Base-by-base conservation (phyloP, 2,888 invertebrate genomes). In the Danaus chrysippus region DNA sequence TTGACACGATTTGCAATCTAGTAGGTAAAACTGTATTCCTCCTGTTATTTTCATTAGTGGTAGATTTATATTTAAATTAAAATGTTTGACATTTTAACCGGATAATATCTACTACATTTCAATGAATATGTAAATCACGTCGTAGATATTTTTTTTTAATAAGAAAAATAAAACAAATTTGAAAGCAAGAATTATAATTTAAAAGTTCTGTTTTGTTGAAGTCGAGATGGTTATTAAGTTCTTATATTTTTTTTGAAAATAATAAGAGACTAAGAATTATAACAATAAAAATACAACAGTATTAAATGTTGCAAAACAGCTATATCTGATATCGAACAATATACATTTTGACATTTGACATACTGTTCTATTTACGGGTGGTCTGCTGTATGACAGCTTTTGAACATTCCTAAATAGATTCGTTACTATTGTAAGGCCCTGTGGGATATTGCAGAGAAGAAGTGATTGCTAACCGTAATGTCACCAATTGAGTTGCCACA, bases 1-100 rank as follows among this genome's bases (percentile, higher is more conserved):
- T 74, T 76, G 73, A 75, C 73, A 70, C 72, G 74, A 90, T 90
- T 88, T 90, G 87, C 89, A 89, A 88, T 80, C 86, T 87, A 87
- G 87, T 89, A 81, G 87, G 79, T 81, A 83, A 81, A 75, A 77
- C 72, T 73, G 73, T 72, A 23, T 23, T 5, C 71, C 69, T 68
- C 75, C 72, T 72, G 77, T 76, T 74, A 73, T 71, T 70, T 73
- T 71, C 17, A 54, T 53, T 42, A 73, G 76, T 81, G 10, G 2
- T 34, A 34, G 8, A 34, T 34, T 1, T 34, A 34, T 34, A 23
- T 23, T 23, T 23, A 23, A 23, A 23, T 23, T 23, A 23, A 23
- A 23, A 23, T 23, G 1, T 1, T 34, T 8, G 23, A 34, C 6
- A 3, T 34, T 34, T 34, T 34, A 34, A 34, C 23, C 23, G 2